Conservation (phyloP, 2,797 vertebrate genomes). For the Enteromius thamalakanensis region DNA sequence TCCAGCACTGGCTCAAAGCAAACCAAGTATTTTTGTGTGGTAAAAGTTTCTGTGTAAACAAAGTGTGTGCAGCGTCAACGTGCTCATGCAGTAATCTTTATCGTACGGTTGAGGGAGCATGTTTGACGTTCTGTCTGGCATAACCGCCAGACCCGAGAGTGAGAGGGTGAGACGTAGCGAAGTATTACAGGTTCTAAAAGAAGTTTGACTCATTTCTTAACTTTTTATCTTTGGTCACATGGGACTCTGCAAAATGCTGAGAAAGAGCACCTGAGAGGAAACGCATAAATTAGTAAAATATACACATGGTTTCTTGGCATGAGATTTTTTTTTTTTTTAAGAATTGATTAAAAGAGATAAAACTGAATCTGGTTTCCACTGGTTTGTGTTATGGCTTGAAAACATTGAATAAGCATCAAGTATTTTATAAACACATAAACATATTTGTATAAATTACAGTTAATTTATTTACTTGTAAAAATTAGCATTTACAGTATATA, state of each 20-base stretch:
- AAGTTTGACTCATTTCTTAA: conserved; percentile 31
- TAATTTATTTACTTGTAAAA: background rate
- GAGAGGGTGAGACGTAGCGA: conserved; percentile 10
- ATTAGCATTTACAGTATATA: background rate
- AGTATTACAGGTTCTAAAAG: conserved; percentile 14
- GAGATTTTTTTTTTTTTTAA: background rate
- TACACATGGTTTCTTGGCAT: conserved; percentile 26
- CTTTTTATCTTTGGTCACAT: conserved; percentile 28
- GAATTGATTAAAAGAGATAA: conserved; percentile 18
- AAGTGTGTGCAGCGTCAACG: conserved; percentile 52
- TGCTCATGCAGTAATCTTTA: conserved; percentile 50
- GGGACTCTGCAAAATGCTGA: conserved; percentile 31
- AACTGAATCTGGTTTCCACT: background rate
- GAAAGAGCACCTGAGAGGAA: conserved; percentile 34
- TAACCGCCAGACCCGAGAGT: conserved; percentile 29
- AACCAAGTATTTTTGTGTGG: conserved; percentile 71
- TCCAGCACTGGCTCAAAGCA: conserved; percentile 71
- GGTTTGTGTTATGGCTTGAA: background rate
- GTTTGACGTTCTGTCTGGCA: conserved; percentile 46
- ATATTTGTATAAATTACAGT: background rate
- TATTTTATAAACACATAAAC: background rate
- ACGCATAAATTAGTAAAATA: conserved; percentile 28
- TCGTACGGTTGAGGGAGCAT: conserved; percentile 24
- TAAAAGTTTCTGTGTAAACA: conserved; percentile 68
- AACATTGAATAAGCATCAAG: background rate